Base-by-base conservation (phyloP, 2,888 invertebrate genomes). In the Polietes domitor region DNA sequence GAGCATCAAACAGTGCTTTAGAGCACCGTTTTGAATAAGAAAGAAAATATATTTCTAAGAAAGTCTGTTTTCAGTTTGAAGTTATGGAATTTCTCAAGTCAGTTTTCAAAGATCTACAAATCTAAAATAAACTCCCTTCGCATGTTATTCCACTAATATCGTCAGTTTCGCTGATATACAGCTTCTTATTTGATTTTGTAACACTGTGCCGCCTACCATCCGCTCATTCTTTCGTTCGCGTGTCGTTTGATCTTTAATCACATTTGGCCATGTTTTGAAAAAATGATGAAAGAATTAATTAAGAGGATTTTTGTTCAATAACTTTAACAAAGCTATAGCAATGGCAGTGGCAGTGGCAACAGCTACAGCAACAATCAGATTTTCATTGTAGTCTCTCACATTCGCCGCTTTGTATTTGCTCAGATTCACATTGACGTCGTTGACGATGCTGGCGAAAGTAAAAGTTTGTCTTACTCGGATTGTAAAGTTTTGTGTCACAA, bases 261-360 rank as follows among this genome's bases (percentile, higher is more conserved):
- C 43, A 68, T 19, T 68, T 68, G 21, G 68, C 43, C 43, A 15
- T 43, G 41, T 68, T 15, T 19, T 26, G 37, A 21, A 19, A 68
- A 68, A 68, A 21, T 63, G 28, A 43, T 68, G 43, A 43, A 68
- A 24, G 68, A 68, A 68, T 68, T 68, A 68, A 68, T 68, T 68
- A 68, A 43, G 68, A 21, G 21, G 68, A 68, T 68, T 43, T 68
- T 24, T 12, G 68, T 43, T 68, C 24, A 24, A 68, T 68, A 61
- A 61, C 28, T 61, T 28, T 3, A 28, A 28, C 28, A 15, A 17
- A 61, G 26, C 58, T 55, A 10, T 21, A 24, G 32, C 37, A 32
- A 17, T 17, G 21, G 37, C 32, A 32, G 3, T 5, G 24, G 10
- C 68, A 37, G 28, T 41, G 17, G 41, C 32, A 21, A 65, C 41